These are phyloP conservation scores for Pseudanteris insignis DNA, from an alignment of 2,888 invertebrate genomes.

Conservation along the genomic window DNA sequence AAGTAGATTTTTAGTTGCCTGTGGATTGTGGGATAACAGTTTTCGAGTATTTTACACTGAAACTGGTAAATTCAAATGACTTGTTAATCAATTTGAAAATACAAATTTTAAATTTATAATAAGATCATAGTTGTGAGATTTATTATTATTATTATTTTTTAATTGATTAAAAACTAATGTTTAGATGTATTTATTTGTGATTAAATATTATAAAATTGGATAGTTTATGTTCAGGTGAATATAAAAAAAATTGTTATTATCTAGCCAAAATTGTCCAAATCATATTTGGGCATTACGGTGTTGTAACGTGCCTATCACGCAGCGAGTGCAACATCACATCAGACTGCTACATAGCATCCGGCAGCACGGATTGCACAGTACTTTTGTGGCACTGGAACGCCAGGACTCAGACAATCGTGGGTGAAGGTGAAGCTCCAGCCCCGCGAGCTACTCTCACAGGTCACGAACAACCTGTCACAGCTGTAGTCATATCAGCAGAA, in stretches of 20 bases:
- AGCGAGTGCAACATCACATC: slow-evolving; percentile 99
- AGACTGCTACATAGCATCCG: slow-evolving; percentile 98
- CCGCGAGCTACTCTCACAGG: slow-evolving; percentile 97
- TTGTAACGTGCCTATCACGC: slow-evolving; percentile 96
- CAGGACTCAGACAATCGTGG: slow-evolving; percentile 95
- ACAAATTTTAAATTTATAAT: no score
- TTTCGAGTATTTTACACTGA: slow-evolving; percentile 98
- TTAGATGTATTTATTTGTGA: no score
- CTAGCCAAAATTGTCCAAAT: slow-evolving; percentile 97
- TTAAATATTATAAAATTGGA: no score
- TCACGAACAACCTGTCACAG: slow-evolving; percentile 95
- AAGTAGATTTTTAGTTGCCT: slow-evolving; percentile 94
- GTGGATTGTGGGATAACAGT: slow-evolving; percentile 99
- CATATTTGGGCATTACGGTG: slow-evolving; percentile 98
- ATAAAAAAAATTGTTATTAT: no score
- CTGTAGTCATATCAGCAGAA: slow-evolving; percentile 96
- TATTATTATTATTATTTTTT: slow-evolving; percentile 2
- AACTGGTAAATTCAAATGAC: slow-evolving; percentile 72
- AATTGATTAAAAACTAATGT: slow-evolving; percentile 4
- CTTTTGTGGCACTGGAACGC: slow-evolving; percentile 99
- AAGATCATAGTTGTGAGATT: no score
- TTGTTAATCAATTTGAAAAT: no score
- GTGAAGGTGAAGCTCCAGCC: slow-evolving; percentile 94
- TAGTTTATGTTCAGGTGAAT: no score
- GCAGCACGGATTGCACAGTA: slow-evolving; percentile 97